phyloP scores from a whole-genome alignment of 2,113 vertebrate genomes.

The Azemiops feae region DNA sequence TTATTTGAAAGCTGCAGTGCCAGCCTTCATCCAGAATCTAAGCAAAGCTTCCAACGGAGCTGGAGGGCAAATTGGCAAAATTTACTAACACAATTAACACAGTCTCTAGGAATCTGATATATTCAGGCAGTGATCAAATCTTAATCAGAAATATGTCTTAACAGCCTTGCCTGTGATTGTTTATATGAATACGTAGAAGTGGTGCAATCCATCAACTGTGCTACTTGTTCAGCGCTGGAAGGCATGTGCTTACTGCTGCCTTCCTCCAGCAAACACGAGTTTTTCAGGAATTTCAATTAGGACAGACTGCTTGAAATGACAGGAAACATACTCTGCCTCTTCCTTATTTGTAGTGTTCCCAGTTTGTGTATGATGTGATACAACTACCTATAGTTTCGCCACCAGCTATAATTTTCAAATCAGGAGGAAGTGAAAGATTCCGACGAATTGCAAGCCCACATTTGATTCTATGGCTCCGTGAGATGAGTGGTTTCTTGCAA shows the following conservation, averaged over 20 bases:
- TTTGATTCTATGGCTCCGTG: not conserved
- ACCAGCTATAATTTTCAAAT: not conserved
- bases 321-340: not conserved
- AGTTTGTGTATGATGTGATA: not conserved
- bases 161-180: conserved; percentile 18
- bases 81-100: conserved; percentile 53
- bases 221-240: not conserved
- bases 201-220: not conserved
- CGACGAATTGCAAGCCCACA: not conserved
- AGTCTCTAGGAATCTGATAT: not conserved
- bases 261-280: not conserved
- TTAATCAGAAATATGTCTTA: conserved; percentile 11
- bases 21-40: conserved; percentile 58
- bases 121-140: conserved; percentile 25
- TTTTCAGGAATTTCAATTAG: not conserved
- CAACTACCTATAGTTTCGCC: not conserved
- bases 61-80: conserved; percentile 59
- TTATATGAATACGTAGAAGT: conserved; percentile 28
- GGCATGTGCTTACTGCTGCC: not conserved
- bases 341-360: not conserved
- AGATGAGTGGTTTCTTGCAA: not conserved
- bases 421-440: not conserved
- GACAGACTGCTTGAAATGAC: not conserved
- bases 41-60: conserved; percentile 56
- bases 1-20: conserved; percentile 49